Conservation (phyloP, 2,797 vertebrate genomes). For the Sitta carolinensis region DNA sequence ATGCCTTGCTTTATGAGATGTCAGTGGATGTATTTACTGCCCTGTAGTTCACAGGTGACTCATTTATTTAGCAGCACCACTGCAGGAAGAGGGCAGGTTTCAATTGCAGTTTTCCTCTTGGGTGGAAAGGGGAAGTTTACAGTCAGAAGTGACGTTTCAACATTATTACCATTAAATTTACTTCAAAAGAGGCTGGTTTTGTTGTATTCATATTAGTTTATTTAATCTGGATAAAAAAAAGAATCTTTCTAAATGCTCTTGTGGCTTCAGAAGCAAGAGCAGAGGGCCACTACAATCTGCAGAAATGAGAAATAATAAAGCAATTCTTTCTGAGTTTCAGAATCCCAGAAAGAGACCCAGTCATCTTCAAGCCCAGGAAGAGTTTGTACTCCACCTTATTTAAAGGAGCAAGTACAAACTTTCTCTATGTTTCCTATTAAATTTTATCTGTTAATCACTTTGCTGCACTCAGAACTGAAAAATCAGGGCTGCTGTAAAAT, state of each 20-base stretch:
- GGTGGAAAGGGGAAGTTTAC: constrained; percentile 19
- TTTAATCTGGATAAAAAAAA: constrained; percentile 11
- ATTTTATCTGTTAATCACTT: constrained; percentile 24
- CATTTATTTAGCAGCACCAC: constrained; percentile 71
- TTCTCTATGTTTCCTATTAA: background rate
- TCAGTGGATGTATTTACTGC: constrained; percentile 71
- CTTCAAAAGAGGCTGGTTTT: background rate
- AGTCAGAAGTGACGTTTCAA: constrained; percentile 24
- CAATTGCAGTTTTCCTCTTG: constrained; percentile 44
- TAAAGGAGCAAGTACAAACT: background rate
- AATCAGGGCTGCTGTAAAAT: background rate
- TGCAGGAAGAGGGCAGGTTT: constrained; percentile 54
- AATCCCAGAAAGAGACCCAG: background rate
- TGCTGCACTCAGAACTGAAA: background rate
- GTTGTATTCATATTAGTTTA: background rate
- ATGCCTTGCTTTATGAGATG: constrained; percentile 72
- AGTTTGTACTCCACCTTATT: background rate
- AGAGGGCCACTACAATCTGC: background rate
- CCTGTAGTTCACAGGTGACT: constrained; percentile 64
- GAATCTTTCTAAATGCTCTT: background rate
- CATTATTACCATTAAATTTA: background rate
- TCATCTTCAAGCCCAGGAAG: background rate
- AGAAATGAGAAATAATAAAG: constrained; percentile 24
- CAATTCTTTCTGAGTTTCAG: background rate
- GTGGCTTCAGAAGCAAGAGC: background rate